Evolutionary conservation across 2,888 invertebrate genomes (phyloP), one percentile per base, ranked within the genome.

Genomic region (Sarcophaga rosellei): DNA sequence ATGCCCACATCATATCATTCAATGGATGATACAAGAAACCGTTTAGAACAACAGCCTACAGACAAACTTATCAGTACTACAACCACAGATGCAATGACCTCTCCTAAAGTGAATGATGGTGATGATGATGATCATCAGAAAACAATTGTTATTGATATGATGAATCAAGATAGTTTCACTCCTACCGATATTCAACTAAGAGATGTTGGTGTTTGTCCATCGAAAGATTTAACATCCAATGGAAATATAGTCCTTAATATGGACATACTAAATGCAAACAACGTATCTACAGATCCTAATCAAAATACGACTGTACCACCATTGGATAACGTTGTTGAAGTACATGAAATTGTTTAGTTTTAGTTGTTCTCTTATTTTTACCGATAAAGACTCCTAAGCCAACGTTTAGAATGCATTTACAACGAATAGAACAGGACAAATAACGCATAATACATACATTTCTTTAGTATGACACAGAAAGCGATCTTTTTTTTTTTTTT

Each of bases 1-100:
- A 78, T 21, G 72, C 75, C 84, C 23, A 78, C 84, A 69, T 83
- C 87, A 44, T 97, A 98, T 95, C 96, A 97, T 94, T 97, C 97
- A 90, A 97, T 97, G 97, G 97, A 97, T 94, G 96, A 95, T 94
- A 96, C 95, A 95, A 94, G 85, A 65, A 80, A 63, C 95, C 97
- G 96, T 96, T 96, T 95, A 96, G 96, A 95, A 87, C 70, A 72
- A 73, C 90, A 91, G 88, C 89, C 92, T 85, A 92, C 92, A 90
- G 92, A 92, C 90, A 93, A 91, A 90, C 91, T 93, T 90, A 92
- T 93, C 89, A 88, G 85, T 79, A 88, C 84, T 87, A 88, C 61
- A 61, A 10, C 83, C 74, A 63, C 68, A 69, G 85, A 79, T 61
- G 61, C 62, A 66, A 65, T 70, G 20, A 23, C 63, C n/a, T n/a